phyloP scores from a whole-genome alignment of 1,140 invertebrate genomes.

The Eumeta japonica region DNA sequence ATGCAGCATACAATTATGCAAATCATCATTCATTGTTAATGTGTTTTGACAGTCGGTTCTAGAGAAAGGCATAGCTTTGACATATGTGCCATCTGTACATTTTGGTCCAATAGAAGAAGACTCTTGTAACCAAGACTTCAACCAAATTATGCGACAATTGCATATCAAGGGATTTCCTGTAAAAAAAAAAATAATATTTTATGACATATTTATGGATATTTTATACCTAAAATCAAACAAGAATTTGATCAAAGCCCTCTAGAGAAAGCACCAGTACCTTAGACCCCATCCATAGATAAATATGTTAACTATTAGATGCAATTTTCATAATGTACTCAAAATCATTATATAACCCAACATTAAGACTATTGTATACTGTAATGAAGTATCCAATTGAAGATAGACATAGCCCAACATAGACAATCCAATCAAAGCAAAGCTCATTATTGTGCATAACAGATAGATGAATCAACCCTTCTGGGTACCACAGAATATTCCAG shows the following conservation, averaged over 20 bases:
- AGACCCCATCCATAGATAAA: not conserved
- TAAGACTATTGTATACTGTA: too few species aligned
- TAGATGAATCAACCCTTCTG: too few species aligned
- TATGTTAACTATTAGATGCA: not conserved
- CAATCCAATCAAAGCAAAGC: too few species aligned
- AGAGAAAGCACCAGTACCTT: not conserved
- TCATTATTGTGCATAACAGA: too few species aligned
- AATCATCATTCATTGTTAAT: constrained; percentile 46
- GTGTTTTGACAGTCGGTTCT: constrained; percentile 63
- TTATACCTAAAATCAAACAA: too few species aligned
- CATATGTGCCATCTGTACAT: constrained; percentile 72
- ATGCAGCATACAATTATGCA: constrained; percentile 60
- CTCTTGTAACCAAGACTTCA: constrained; percentile 77
- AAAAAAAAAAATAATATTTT: constrained; percentile 21
- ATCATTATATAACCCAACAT: too few species aligned
- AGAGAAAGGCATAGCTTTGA: constrained; percentile 69
- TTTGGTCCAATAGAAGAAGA: constrained; percentile 68
- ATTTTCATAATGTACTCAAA: too few species aligned
- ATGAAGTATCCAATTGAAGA: too few species aligned
- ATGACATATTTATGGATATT: too few species aligned
- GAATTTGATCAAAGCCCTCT: not conserved
- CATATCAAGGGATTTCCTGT: constrained; percentile 79
- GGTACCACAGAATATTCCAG: too few species aligned
- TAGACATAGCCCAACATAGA: too few species aligned
- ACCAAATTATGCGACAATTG: constrained; percentile 77